Base-by-base conservation (phyloP, 2,888 invertebrate species). In the Lydus trimaculatus region DNA sequence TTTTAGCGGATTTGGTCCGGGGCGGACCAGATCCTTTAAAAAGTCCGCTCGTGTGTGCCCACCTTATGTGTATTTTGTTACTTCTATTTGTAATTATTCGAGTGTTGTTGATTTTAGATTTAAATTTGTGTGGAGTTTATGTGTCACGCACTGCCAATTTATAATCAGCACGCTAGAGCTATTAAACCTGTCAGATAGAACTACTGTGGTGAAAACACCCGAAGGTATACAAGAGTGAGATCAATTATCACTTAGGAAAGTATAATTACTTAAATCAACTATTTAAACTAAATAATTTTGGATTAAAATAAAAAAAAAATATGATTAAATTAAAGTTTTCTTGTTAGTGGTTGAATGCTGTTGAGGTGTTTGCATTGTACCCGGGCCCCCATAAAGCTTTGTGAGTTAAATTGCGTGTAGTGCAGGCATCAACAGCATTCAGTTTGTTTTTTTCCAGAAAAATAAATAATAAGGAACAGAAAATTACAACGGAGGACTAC, bases 391-490 rank as follows among this genome's bases (percentile, higher is more conserved):
- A 20, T 11, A 20, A 82, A 83, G 83, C 82, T 77, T 69, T 72
- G 80, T 81, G 82, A 80, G 80, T 83, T 48, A 48, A 83, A 80
- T 75, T 80, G 84, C 83, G 84, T 84, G 84, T 82, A 79, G 84
- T 84, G 84, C 84, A 84, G 85, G 84, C 86, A 83, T 85, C 83
- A 85, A 85, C 85, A 85, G 82, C 84, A 84, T 83, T 84, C 83
- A 78, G 78, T 73, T 65, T 23, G 8, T 9, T 48, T n/a, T n/a
- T n/a, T 48, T 43, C 11, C 3, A 6, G 7, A 9, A 48, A 48
- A 20, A 48, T 0, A 23, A 43, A 43, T 6, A 11, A 43, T 17
- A 48, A 58, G 66, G 70, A 66, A 66, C 62, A 63, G 63, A 67
- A 48, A 36, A 61, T 66, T 64, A 70, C 67, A 67, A 66, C 66